Percentiles rank a stretch among this genome's conserved stretches.
phyloP scores from a whole-genome alignment of 37 sponge, comb jelly and placozoan species.

The Eunapius fragilis region DNA sequence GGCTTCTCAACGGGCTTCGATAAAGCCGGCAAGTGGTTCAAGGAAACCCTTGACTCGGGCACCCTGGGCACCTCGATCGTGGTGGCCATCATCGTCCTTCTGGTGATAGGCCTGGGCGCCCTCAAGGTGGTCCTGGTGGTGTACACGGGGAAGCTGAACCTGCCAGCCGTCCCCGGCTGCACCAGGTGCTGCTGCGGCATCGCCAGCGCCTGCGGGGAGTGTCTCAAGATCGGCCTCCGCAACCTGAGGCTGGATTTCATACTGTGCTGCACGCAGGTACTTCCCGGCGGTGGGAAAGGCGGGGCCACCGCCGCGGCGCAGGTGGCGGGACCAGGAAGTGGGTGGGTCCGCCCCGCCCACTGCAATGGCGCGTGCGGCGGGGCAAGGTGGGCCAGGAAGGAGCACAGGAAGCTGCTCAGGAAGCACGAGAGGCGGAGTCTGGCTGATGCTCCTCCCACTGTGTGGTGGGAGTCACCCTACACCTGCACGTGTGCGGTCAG shows the following conservation, averaged over 20 bases:
- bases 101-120: constrained; percentile 49
- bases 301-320: neutral
- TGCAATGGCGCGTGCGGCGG: constrained; percentile 83
- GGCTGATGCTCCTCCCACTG: constrained; percentile 17
- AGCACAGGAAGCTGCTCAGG: constrained; percentile 62
- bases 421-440: constrained; percentile 52
- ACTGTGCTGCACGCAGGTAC: neutral
- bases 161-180: constrained; percentile 1
- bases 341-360: constrained; percentile 38
- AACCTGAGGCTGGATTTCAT: neutral
- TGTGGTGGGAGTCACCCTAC: constrained; percentile 73
- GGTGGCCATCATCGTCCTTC: constrained; percentile 25
- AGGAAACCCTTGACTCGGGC: neutral
- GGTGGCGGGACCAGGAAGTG: neutral
- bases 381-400: constrained; percentile 54
- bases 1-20: no score
- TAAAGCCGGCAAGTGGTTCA: neutral
- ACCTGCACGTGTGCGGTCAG: constrained; percentile 73
- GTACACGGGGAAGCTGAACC: constrained; percentile 53
- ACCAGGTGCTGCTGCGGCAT: neutral
- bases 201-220: neutral
- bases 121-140: constrained; percentile 71
- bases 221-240: constrained; percentile 4
- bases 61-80: constrained; percentile 37
- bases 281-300: neutral